Conservation (phyloP, 2,113 vertebrate genomes). For the Pelusios castaneus region DNA sequence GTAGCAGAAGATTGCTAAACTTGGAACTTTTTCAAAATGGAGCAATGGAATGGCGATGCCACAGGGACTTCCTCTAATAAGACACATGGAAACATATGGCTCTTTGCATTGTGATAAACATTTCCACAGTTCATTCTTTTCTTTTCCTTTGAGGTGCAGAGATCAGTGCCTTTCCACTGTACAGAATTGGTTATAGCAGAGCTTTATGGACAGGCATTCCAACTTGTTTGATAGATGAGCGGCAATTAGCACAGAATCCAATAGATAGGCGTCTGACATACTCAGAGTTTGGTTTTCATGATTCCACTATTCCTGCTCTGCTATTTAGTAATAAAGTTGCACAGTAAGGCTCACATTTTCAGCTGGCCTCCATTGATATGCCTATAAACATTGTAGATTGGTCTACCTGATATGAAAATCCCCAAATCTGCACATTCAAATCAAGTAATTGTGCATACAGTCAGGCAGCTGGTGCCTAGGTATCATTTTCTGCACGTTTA, state of each 20-base stretch:
- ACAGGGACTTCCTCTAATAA: not conserved
- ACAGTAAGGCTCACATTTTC: not conserved
- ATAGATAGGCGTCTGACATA: not conserved
- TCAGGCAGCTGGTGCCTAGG: not conserved
- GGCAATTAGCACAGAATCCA: not conserved
- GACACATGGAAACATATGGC: not conserved
- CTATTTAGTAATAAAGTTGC: not conserved
- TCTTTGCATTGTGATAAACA: not conserved
- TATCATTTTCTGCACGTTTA: not conserved
- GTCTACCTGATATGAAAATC: not conserved
- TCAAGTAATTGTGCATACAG: not conserved
- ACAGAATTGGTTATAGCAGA: not conserved
- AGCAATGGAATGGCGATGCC: not conserved
- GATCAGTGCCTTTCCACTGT: not conserved
- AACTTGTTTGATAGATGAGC: not conserved
- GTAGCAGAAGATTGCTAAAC: not conserved
- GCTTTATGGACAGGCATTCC: not conserved
- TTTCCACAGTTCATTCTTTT: not conserved
- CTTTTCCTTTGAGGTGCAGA: not conserved
- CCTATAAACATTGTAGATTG: not conserved
- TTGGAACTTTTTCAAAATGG: not conserved
- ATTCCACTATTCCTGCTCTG: not conserved
- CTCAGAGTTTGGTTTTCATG: not conserved
- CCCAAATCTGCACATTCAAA: not conserved
- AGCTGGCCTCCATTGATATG: not conserved